Evolutionary conservation across 2,888 invertebrate genomes (phyloP).

Genomic region (Oligia fasciuncula): DNA sequence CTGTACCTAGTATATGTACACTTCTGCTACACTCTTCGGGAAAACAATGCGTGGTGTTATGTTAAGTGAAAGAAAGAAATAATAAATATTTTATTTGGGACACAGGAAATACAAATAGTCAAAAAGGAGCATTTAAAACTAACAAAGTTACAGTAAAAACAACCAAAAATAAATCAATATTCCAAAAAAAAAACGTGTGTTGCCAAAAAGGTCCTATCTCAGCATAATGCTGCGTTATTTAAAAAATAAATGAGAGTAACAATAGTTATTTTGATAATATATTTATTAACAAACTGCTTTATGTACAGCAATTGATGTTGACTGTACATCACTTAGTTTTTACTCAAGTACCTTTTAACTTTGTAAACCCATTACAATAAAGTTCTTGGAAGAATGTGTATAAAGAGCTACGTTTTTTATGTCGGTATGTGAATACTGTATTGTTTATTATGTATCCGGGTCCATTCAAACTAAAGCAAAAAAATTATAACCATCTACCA

Average conservation of each 20-base stretch:
- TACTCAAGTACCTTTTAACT: slow-evolving; percentile 10
- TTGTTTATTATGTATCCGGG: slow-evolving; percentile 4
- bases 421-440: not conserved
- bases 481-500: not conserved
- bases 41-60: not conserved
- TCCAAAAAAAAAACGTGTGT: not conserved
- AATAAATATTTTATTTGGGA: no score
- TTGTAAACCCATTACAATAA: not conserved
- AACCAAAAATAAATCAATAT: no score
- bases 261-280: not conserved
- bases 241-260: not conserved
- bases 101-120: no score
- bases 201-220: not conserved
- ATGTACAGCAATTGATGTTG: slow-evolving; percentile 1
- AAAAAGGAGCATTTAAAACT: no score
- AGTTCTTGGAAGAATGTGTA: slow-evolving; percentile 16
- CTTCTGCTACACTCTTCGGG: not conserved
- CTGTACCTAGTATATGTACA: no score
- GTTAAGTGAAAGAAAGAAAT: not conserved
- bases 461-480: not conserved
- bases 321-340: slow-evolving; percentile 32
- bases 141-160: no score
- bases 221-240: not conserved
- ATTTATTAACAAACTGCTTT: not conserved
- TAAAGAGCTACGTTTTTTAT: slow-evolving; percentile 1